A percentile compares a stretch with the other conserved stretches of the same genome.
These are phyloP conservation scores for Leptoclinus maculatus DNA, from an alignment of 2,797 vertebrate genomes.

Conservation along the genomic window DNA sequence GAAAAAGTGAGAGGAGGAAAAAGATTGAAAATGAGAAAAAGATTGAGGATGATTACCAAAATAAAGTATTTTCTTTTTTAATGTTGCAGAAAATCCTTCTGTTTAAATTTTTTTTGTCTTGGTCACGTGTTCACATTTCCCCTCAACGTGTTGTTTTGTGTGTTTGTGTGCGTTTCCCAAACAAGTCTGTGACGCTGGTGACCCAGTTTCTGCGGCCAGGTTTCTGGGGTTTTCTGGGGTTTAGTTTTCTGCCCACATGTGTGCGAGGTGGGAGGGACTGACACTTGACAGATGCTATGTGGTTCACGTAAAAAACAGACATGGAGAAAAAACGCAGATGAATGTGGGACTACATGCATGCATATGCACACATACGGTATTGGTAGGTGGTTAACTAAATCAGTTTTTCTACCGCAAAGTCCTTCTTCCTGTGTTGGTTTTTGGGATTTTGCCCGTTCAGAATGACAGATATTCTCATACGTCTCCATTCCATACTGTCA, in stretches of 20 bases:
- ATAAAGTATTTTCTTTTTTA: background rate
- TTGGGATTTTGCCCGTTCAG: background rate
- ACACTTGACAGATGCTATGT: constrained; percentile 60
- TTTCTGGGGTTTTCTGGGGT: constrained; percentile 42
- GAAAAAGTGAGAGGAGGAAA: background rate
- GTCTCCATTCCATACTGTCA: background rate
- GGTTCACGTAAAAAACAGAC: constrained; percentile 52
- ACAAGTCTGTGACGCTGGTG: constrained; percentile 50
- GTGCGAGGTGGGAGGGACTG: constrained; percentile 57
- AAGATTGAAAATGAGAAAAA: background rate
- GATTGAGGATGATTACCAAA: background rate
- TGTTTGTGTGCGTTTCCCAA: constrained; percentile 36
- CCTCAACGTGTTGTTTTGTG: constrained; percentile 39
- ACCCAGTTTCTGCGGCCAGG: constrained; percentile 58
- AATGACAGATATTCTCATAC: background rate
- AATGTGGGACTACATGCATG: background rate
- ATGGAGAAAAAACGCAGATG: constrained; percentile 13
- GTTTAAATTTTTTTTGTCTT: constrained; percentile 36
- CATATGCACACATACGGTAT: background rate
- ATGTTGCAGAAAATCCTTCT: background rate
- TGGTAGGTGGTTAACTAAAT: background rate
- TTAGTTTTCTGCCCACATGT: constrained; percentile 37
- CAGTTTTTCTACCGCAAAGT: too few species aligned
- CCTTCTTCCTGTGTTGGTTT: background rate
- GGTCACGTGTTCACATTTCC: constrained; percentile 59